phyloP scores from a whole-genome alignment of 2,113 vertebrate genomes.

The Notarius quadriscutis region DNA sequence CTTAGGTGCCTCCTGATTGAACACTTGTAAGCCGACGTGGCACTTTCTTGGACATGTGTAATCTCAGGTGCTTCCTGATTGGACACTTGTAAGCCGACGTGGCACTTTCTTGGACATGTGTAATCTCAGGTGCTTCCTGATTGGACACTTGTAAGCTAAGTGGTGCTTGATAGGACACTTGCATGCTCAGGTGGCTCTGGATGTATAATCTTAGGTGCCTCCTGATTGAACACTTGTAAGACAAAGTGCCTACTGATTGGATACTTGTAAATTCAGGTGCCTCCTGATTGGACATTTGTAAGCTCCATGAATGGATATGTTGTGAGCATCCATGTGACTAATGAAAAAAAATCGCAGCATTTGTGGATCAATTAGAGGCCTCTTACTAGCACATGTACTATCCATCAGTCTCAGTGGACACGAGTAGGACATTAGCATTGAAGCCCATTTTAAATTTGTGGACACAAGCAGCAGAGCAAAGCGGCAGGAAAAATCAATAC shows the following conservation, averaged over 20 bases:
- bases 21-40: too few species aligned
- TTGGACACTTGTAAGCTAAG: background rate
- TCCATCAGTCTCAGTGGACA: background rate
- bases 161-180: background rate
- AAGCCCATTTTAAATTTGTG: slow-evolving; percentile 12
- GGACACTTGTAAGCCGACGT: background rate
- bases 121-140: background rate
- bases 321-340: background rate
- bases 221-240: too few species aligned
- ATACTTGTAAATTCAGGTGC: too few species aligned
- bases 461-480: slow-evolving; percentile 29
- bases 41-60: too few species aligned
- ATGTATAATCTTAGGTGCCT: background rate
- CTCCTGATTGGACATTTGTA: too few species aligned
- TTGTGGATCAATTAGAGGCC: slow-evolving; percentile 2
- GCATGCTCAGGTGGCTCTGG: background rate
- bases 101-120: background rate
- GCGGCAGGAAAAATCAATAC: slow-evolving; percentile 22
- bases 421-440: slow-evolving; percentile 13
- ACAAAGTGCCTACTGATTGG: too few species aligned
- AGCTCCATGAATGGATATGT: background rate
- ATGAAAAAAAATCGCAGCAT: background rate
- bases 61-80: too few species aligned
- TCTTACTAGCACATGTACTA: background rate
- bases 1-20: too few species aligned